A percentile compares a stretch with the other conserved stretches of the same genome.
Conservation (phyloP, 2,797 vertebrate species). For the Chromobotia macracanthus region DNA sequence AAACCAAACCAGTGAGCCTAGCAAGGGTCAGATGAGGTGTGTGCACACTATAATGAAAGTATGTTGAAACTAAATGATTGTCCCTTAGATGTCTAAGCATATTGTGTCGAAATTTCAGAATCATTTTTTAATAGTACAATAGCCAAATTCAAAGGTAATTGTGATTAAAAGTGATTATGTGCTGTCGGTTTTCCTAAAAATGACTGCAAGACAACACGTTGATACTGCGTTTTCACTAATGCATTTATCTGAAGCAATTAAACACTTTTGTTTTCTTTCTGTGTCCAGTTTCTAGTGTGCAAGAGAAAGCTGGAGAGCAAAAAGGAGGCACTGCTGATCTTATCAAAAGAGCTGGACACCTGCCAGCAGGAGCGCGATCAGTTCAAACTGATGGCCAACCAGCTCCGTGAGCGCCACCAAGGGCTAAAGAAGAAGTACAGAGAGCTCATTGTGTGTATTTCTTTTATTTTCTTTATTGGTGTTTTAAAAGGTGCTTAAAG, state of each 20-base stretch:
- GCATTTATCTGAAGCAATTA: not conserved
- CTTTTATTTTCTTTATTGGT: not conserved
- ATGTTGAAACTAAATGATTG: too few species aligned
- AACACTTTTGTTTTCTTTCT: conserved; percentile 30
- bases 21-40: too few species aligned
- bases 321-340: conserved; percentile 94
- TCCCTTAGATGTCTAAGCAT: too few species aligned
- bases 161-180: too few species aligned
- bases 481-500: too few species aligned
- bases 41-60: too few species aligned
- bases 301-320: conserved; percentile 96
- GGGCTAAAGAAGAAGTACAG: conserved; percentile 95
- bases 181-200: not conserved
- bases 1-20: too few species aligned
- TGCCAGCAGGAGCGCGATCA: conserved; percentile 98
- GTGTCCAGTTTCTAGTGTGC: conserved; percentile 87
- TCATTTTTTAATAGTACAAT: too few species aligned
- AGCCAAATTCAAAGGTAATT: too few species aligned
- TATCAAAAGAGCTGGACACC: conserved; percentile 95
- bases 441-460: conserved; percentile 87
- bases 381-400: conserved; percentile 97
- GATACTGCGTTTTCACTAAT: not conserved
- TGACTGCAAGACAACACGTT: too few species aligned
- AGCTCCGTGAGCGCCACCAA: conserved; percentile 93
- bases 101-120: too few species aligned